Base-by-base conservation (phyloP, 2,888 invertebrate genomes). In the Timandra comae region DNA sequence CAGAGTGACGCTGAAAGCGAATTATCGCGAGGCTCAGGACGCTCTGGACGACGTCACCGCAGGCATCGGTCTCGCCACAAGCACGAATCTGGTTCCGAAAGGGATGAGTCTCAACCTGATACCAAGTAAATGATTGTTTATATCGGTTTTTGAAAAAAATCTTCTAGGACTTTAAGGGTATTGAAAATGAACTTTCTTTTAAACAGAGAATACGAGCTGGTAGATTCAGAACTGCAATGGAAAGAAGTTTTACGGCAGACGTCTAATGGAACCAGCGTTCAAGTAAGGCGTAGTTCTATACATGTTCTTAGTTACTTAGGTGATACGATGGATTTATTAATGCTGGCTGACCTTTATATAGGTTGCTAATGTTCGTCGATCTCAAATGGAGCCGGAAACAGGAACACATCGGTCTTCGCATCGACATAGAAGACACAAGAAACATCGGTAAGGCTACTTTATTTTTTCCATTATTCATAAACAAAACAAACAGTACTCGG, bases 1-100 rank as follows among this genome's bases (percentile, higher is more conserved):
- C 94, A 84, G 50, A 96, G 96, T 1, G 96, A 96, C 67, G 95
- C 95, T 49, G 96, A 96, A 75, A 96, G 96, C 58, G 96, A 96
- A 76, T 79, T 95, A 49, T 96, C 96, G 0, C 91, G 95, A 40
- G 91, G 94, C 24, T 96, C 95, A 4, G 93, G 91, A 8, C 90
- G 93, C 48, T 94, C 94, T 4, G 91, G 91, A 9, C 88, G 93
- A 38, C 90, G 92, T 36, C 92, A 92, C 53, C 87, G 92, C 23
- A 84, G 92, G 33, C 93, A 94, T 63, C 90, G 94, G 48, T 92
- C 93, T 27, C 89, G 91, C 24, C 91, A 93, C 52, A 91, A 93
- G 57, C 88, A 90, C 37, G 92, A 92, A 53, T 92, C 91, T 0
- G 91, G 91, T 29, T 92, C 92, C 0, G 93, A 93, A 53, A 88